Evolutionary conservation across 1,140 invertebrate species (phyloP).

Genomic region (Musca domestica): DNA sequence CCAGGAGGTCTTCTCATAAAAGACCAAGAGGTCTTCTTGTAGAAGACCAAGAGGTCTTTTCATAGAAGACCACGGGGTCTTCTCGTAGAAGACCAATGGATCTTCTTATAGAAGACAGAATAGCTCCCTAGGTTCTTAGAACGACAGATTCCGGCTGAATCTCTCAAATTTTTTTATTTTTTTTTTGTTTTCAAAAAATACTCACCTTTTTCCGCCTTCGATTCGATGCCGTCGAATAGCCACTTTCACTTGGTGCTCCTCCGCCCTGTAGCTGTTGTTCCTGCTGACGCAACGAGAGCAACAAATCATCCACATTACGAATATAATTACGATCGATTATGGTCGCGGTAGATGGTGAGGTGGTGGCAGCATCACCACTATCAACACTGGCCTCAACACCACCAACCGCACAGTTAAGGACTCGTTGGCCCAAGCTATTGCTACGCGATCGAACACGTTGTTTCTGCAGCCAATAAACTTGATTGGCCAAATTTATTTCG

Average conservation of each 20-base stretch:
- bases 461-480: constrained; percentile 48
- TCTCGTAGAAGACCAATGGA: too few relatives aligned
- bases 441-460: constrained; percentile 44
- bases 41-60: too few relatives aligned
- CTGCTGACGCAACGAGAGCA: constrained; percentile 30
- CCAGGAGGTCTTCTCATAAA: too few relatives aligned
- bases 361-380: not conserved
- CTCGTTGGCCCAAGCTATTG: constrained; percentile 46
- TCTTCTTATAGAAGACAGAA: too few relatives aligned
- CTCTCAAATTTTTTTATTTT: too few relatives aligned
- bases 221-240: constrained; percentile 36
- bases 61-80: too few relatives aligned
- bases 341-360: constrained; percentile 3
- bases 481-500: constrained; percentile 49
- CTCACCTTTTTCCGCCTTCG: constrained; percentile 47
- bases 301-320: constrained; percentile 47
- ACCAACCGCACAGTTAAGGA: constrained; percentile 36
- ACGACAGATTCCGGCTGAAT: too few relatives aligned
- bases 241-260: constrained; percentile 25
- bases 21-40: too few relatives aligned
- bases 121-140: too few relatives aligned
- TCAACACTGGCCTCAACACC: constrained; percentile 24
- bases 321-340: constrained; percentile 33
- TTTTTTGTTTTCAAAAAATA: too few relatives aligned
- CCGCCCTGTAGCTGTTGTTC: constrained; percentile 22